Evolutionary conservation across 2,113 vertebrate genomes (phyloP).

Genomic region (Ptilonorhynchus violaceus): DNA sequence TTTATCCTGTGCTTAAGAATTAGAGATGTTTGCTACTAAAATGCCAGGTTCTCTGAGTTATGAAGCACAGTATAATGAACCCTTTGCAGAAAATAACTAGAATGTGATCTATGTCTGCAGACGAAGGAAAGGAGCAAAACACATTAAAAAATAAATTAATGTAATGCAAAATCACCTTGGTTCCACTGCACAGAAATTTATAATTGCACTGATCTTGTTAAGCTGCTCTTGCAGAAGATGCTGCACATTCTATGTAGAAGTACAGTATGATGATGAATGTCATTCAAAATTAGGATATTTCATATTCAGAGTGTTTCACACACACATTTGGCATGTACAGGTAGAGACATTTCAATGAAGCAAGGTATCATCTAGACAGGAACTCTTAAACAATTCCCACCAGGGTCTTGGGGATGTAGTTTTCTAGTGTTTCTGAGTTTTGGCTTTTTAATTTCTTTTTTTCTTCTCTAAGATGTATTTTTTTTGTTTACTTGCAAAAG

Average conservation of each 20-base stretch:
- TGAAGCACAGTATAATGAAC: conserved; percentile 48
- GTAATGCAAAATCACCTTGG: conserved; percentile 36
- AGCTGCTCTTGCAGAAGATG: background rate
- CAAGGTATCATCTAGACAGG: background rate
- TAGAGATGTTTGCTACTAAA: conserved; percentile 30
- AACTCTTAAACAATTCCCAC: background rate
- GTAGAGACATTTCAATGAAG: background rate
- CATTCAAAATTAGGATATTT: background rate
- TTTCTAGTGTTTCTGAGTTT: background rate
- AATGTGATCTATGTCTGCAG: conserved; percentile 56
- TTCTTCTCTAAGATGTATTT: background rate
- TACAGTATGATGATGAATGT: background rate
- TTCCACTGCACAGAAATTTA: conserved; percentile 28
- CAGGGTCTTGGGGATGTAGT: background rate
- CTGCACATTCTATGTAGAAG: background rate
- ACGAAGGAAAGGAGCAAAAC: conserved; percentile 44
- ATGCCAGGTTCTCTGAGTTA: conserved; percentile 43
- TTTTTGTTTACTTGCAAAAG: background rate
- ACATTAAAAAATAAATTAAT: conserved; percentile 47
- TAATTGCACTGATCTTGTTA: conserved; percentile 40
- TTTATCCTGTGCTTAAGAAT: background rate
- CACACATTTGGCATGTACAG: background rate
- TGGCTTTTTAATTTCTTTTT: too few relatives aligned
- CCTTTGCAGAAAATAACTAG: conserved; percentile 47
- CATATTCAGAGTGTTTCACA: background rate